Base-by-base conservation (phyloP, 2,888 invertebrate genomes). In the Lasioglossum pauxillum region DNA sequence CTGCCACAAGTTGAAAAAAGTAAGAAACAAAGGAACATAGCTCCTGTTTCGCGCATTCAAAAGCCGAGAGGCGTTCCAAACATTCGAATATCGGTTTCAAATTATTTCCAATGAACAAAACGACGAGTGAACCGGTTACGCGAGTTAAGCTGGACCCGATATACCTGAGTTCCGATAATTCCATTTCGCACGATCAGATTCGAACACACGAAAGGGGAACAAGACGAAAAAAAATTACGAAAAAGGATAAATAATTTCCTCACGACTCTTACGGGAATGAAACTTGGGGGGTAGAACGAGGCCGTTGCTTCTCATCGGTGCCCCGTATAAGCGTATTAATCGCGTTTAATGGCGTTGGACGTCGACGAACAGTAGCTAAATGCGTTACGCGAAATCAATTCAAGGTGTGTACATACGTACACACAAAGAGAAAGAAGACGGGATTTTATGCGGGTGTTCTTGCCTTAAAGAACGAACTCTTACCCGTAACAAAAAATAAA, bases 81-180 rank as follows among this genome's bases (percentile, higher is more conserved):
- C 27, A 31, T 64, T 4, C 23, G 67, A 35, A 35, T 35, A 67
- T 35, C 67, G 10, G 64, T 64, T 67, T 67, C 67, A 35, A 67
- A 67, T 38, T 19, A 67, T 67, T 67, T 35, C 35, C 35, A 35
- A 67, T 67, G 67, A 67, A 67, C 31, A 23, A 67, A 67, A 67
- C 67, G 67, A 67, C 35, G 35, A 35, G 35, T 8, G 16, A 35
- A 67, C 67, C 38, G 35, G 38, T 67, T 67, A 67, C 31, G 23
- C 35, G 67, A 23, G 67, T 67, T 23, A 67, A 67, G 23, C 67
- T 35, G 19, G 19, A 67, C 67, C 31, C 67, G 19, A 35, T 67
- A 35, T 35, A 10, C 19, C 67, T 19, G 67, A 35, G 67, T 67
- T 35, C 67, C 8, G 67, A 10, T 35, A 67, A 67, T 67, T 67